Evolutionary conservation across 2,113 vertebrate species (phyloP).

Genomic region (Progne subis): DNA sequence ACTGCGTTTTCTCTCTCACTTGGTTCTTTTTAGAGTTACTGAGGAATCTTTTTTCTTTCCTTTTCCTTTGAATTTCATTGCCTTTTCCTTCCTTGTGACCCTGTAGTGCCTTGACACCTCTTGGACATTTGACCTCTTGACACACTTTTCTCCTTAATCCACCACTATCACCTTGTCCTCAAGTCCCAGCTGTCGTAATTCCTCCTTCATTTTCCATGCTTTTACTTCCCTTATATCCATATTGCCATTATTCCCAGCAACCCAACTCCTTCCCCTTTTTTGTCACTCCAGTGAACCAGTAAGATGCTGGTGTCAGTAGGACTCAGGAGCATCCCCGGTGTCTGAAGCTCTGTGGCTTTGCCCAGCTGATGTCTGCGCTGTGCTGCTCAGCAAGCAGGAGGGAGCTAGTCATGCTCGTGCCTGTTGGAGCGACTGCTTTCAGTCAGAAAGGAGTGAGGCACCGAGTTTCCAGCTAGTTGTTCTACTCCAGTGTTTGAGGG

Average conservation of each 20-base stretch:
- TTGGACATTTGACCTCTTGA: neutral
- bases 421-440: neutral
- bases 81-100: neutral
- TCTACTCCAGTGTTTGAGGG: neutral
- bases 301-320: accelerated
- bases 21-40: neutral
- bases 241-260: neutral
- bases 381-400: neutral
- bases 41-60: neutral
- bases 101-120: neutral
- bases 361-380: neutral
- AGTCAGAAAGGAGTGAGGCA: neutral
- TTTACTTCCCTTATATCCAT: neutral
- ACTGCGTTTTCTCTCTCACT: neutral
- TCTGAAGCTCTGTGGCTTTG: neutral
- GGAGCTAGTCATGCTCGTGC: neutral
- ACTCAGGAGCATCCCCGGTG: neutral
- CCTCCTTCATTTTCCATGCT: neutral
- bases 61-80: neutral
- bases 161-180: neutral
- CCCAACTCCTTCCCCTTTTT: neutral
- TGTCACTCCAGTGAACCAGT: neutral
- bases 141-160: neutral
- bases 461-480: neutral
- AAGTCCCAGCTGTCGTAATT: neutral